Conservation (phyloP, 2,797 vertebrate genomes). For the Benthosema pterotum region DNA sequence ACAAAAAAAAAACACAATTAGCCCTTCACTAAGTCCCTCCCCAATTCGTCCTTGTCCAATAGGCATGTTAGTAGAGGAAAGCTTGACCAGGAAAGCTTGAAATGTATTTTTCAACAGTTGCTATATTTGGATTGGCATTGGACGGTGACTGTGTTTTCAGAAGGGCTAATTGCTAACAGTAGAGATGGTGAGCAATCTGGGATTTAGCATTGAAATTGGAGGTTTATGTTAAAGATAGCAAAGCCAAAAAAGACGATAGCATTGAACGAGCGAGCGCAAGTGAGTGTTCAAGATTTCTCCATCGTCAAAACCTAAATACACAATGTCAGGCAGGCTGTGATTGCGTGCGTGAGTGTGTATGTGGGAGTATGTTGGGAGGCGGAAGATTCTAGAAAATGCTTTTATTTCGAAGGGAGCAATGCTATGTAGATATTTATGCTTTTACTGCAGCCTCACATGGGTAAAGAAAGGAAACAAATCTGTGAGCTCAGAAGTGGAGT, state of each 20-base stretch:
- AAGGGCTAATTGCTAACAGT: too few species aligned
- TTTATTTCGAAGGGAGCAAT: conserved; percentile 10
- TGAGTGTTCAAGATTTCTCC: neutral
- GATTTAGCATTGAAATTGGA: too few species aligned
- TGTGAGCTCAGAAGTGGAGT: conserved; percentile 47
- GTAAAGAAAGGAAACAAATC: conserved; percentile 65
- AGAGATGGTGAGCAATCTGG: conserved; percentile 15
- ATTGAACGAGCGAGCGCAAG: neutral
- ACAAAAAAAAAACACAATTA: conserved; percentile 2
- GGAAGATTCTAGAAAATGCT: neutral
- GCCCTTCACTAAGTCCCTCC: too few species aligned
- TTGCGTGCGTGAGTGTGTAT: too few species aligned
- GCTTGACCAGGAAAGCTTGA: too few species aligned
- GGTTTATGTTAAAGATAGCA: neutral
- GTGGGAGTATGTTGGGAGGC: neutral
- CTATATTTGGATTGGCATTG: too few species aligned
- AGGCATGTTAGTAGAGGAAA: too few species aligned
- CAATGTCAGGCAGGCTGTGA: too few species aligned
- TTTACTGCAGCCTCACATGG: conserved; percentile 53
- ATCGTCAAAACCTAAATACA: too few species aligned
- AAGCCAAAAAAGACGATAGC: neutral
- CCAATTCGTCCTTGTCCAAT: too few species aligned
- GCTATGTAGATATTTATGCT: neutral
- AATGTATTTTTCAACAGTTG: too few species aligned
- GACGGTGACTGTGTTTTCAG: too few species aligned